phyloP scores from a whole-genome alignment of 2,888 invertebrate genomes.

The Monopis laevigella region DNA sequence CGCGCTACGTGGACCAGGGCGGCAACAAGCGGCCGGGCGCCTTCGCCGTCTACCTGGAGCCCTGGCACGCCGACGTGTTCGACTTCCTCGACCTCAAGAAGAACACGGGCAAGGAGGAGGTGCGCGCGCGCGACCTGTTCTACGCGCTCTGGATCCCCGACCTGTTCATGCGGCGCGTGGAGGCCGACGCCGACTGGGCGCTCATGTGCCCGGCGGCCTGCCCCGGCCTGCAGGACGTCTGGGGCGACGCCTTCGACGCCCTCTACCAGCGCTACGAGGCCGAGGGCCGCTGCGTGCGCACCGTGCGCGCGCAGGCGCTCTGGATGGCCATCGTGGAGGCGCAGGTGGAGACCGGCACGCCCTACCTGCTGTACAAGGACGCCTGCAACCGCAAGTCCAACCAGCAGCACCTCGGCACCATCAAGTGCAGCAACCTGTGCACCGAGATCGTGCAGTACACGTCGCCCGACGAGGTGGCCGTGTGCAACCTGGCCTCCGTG shows the following conservation, averaged over 20 bases:
- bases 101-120: constrained; percentile 95
- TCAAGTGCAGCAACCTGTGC: constrained; percentile 97
- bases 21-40: constrained; percentile 98
- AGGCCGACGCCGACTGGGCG: constrained; percentile 87
- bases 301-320: constrained; percentile 83
- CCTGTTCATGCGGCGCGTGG: constrained; percentile 95
- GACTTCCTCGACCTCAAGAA: constrained; percentile 95
- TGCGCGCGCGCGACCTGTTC: constrained; percentile 93
- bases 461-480: constrained; percentile 91
- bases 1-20: constrained; percentile 97
- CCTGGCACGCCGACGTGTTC: constrained; percentile 98
- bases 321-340: constrained; percentile 96
- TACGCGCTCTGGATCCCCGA: constrained; percentile 99
- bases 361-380: constrained; percentile 97
- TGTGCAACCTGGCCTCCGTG: constrained; percentile 97
- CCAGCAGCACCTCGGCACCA: constrained; percentile 97
- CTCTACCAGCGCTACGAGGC: constrained; percentile 88
- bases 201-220: constrained; percentile 97
- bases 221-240: constrained; percentile 89
- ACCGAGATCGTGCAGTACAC: constrained; percentile 98
- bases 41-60: constrained; percentile 97
- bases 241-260: constrained; percentile 94
- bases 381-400: constrained; percentile 97
- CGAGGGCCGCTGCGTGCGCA: constrained; percentile 75
- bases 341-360: constrained; percentile 97